Conservation (phyloP, 2,888 invertebrate genomes). For the Phengaris arion region DNA sequence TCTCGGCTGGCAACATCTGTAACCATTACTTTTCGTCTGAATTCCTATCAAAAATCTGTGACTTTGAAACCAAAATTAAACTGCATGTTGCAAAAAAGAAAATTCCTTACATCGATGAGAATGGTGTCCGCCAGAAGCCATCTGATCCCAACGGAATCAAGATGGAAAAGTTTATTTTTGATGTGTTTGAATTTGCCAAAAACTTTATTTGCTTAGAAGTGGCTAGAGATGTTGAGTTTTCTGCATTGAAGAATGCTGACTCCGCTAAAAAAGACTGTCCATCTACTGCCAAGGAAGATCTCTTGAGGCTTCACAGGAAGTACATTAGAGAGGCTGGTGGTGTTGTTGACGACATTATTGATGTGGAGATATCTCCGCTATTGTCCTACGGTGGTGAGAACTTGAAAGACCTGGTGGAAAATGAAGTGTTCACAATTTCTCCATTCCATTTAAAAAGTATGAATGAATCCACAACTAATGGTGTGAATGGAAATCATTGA, state of each 20-base stretch:
- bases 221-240: constrained; percentile 94
- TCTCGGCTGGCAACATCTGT: constrained; percentile 98
- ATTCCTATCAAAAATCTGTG: constrained; percentile 88
- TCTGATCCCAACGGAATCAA: constrained; percentile 96
- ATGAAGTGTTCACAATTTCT: constrained; percentile 82
- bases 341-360: constrained; percentile 80
- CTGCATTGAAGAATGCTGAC: constrained; percentile 97
- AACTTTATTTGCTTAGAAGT: constrained; percentile 96
- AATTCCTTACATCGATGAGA: constrained; percentile 89
- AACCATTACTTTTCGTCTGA: constrained; percentile 97
- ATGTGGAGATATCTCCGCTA: constrained; percentile 94
- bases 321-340: constrained; percentile 92
- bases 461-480: constrained; percentile 58
- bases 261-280: constrained; percentile 94
- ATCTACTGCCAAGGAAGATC: constrained; percentile 88
- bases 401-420: constrained; percentile 82
- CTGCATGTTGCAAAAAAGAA: constrained; percentile 98
- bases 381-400: constrained; percentile 95
- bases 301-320: constrained; percentile 87
- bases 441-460: constrained; percentile 81
- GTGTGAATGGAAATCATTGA: constrained; percentile 66
- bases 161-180: constrained; percentile 99
- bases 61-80: constrained; percentile 87
- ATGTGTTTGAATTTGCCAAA: constrained; percentile 96
- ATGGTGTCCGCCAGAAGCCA: constrained; percentile 86